Evolutionary conservation across 1,140 invertebrate genomes (phyloP).

Genomic region (Polypedilum vanderplanki): DNA sequence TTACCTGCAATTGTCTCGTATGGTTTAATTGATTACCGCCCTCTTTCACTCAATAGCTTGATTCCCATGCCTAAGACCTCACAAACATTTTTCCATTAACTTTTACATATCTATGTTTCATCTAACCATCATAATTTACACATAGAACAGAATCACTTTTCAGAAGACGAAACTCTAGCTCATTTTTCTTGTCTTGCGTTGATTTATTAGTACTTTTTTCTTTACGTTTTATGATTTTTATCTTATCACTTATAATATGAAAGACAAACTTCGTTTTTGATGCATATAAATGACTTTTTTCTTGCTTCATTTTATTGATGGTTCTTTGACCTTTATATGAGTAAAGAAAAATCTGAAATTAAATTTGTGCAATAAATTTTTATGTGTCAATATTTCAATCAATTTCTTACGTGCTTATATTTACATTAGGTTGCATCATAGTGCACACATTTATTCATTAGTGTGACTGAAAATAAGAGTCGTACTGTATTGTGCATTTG

Average conservation of each 20-base stretch:
- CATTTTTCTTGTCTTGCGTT: not conserved
- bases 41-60: too few relatives aligned
- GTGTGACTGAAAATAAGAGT: slow-evolving; percentile 9
- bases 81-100: too few relatives aligned
- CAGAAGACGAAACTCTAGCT: not conserved
- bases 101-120: too few relatives aligned
- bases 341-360: not conserved
- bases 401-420: not conserved
- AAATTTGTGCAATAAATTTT: not conserved
- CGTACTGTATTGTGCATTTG: not conserved
- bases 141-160: not conserved
- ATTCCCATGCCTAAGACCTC: too few relatives aligned
- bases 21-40: not conserved
- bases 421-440: not conserved
- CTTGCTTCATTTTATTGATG: not conserved
- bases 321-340: not conserved
- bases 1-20: slow-evolving; percentile 4
- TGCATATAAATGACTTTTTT: not conserved
- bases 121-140: too few relatives aligned
- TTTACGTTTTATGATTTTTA: not conserved
- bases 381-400: too few relatives aligned
- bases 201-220: too few relatives aligned
- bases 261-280: not conserved
- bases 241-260: not conserved
- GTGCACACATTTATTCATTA: not conserved